Percentiles rank a stretch among this genome's conserved stretches.
phyloP scores from a whole-genome alignment of 2,888 invertebrate species.

The Mesorhabditis sp. region DNA sequence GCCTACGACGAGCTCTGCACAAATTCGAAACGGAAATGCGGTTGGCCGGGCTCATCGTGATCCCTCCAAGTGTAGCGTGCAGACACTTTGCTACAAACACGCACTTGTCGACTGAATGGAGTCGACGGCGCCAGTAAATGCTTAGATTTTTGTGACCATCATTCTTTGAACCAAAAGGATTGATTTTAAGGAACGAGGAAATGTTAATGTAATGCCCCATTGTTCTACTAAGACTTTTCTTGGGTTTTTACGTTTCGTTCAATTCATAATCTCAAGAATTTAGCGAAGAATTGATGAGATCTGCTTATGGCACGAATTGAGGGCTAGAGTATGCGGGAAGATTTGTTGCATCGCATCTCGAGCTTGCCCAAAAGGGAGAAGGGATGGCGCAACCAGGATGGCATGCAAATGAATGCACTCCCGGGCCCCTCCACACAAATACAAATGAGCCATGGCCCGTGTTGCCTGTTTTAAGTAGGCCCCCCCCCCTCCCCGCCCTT shows the following conservation, averaged over 20 bases:
- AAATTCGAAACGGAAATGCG: slow-evolving; percentile 6
- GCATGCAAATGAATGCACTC: slow-evolving; percentile 5
- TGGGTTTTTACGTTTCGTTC: too few species aligned
- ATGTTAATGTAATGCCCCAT: too few species aligned
- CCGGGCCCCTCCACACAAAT: not conserved
- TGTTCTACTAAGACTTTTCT: too few species aligned
- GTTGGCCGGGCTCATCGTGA: not conserved
- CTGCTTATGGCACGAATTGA: not conserved
- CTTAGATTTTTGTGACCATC: too few species aligned
- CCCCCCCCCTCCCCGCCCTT: not conserved
- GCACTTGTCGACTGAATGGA: too few species aligned
- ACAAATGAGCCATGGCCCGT: not conserved
- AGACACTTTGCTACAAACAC: too few species aligned
- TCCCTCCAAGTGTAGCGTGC: too few species aligned
- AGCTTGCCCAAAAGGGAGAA: not conserved
- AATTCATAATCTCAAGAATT: too few species aligned
- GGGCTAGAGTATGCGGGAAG: slow-evolving; percentile 3
- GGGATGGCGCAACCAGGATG: not conserved
- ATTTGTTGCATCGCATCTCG: not conserved
- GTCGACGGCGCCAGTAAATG: too few species aligned
- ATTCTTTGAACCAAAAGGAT: too few species aligned
- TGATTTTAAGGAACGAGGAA: too few species aligned
- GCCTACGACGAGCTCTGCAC: not conserved
- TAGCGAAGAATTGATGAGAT: too few species aligned
- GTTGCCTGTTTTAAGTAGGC: slow-evolving; percentile 4